Percentiles rank a stretch among this genome's conserved stretches.
phyloP scores from a whole-genome alignment of 2,113 vertebrate species.

The Melanotaenia duboulayi region DNA sequence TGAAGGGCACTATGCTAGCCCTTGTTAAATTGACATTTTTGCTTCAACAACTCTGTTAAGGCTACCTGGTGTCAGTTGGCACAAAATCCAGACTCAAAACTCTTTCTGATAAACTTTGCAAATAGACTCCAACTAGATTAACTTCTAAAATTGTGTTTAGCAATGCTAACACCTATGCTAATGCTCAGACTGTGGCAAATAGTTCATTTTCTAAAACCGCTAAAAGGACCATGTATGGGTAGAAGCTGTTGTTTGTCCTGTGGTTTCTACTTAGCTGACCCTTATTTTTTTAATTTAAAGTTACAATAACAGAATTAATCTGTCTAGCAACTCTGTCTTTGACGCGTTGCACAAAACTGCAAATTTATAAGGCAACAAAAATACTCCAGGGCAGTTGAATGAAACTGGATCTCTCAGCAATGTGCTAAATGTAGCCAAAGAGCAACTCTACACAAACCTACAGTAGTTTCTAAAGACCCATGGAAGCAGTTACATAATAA shows the following conservation, averaged over 20 bases:
- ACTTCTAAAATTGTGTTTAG: constrained; percentile 23
- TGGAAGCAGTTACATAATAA: constrained; percentile 77
- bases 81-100: constrained; percentile 3
- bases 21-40: constrained; percentile 42
- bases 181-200: constrained; percentile 3
- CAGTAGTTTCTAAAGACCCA: constrained; percentile 84
- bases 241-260: constrained; percentile 28
- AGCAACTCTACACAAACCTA: constrained; percentile 68
- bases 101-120: too few relatives aligned
- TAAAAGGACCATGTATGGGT: constrained; percentile 19
- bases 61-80: constrained; percentile 31
- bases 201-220: neutral
- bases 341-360: constrained; percentile 12
- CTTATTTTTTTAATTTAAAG: constrained; percentile 14
- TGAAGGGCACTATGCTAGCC: constrained; percentile 39
- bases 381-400: constrained; percentile 19
- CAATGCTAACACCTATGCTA: neutral
- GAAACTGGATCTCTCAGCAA: constrained; percentile 42
- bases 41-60: constrained; percentile 19
- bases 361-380: constrained; percentile 31
- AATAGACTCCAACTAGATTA: neutral
- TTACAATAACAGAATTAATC: neutral
- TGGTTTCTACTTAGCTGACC: constrained; percentile 17
- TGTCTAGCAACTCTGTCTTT: neutral
- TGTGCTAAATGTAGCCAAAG: constrained; percentile 53